Evolutionary conservation across 2,888 invertebrate species (phyloP).

Genomic region (Aquatica leii): DNA sequence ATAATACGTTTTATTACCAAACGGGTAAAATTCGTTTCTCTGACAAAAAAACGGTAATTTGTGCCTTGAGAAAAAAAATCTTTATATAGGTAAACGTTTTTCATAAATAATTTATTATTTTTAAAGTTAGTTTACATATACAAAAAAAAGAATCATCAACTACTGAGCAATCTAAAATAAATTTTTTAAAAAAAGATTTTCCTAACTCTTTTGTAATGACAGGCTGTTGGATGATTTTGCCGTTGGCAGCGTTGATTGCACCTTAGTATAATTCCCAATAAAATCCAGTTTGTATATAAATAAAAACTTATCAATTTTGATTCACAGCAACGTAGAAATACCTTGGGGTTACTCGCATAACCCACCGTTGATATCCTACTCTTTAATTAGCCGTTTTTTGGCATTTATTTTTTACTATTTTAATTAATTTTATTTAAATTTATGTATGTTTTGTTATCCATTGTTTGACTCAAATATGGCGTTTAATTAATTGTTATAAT

Average conservation of each 20-base stretch:
- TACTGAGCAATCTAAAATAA: slow-evolving; percentile 57
- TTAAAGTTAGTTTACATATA: too few species aligned
- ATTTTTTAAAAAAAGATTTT: slow-evolving; percentile 53
- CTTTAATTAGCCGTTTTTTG: not conserved
- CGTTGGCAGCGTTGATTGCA: slow-evolving; percentile 37
- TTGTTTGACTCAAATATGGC: not conserved
- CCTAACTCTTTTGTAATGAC: slow-evolving; percentile 60
- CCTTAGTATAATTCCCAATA: slow-evolving; percentile 13
- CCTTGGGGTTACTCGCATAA: not conserved
- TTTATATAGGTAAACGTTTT: too few species aligned
- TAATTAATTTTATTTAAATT: slow-evolving; percentile 8
- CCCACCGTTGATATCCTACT: not conserved
- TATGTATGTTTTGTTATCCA: slow-evolving; percentile 1
- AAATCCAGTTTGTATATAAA: not conserved
- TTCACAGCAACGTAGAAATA: not conserved
- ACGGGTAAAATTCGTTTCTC: too few species aligned
- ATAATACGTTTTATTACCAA: too few species aligned
- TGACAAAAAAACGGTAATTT: too few species aligned
- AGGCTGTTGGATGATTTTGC: slow-evolving; percentile 46
- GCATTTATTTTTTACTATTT: not conserved
- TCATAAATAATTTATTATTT: too few species aligned
- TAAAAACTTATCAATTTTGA: slow-evolving; percentile 1
- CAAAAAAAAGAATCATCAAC: slow-evolving; percentile 24
- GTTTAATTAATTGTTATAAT: slow-evolving; percentile 1
- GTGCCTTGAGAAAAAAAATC: too few species aligned